A percentile compares a stretch with the other conserved stretches of the same genome.
Conservation (phyloP, 1,140 invertebrate genomes). For the Halotydeus destructor region DNA sequence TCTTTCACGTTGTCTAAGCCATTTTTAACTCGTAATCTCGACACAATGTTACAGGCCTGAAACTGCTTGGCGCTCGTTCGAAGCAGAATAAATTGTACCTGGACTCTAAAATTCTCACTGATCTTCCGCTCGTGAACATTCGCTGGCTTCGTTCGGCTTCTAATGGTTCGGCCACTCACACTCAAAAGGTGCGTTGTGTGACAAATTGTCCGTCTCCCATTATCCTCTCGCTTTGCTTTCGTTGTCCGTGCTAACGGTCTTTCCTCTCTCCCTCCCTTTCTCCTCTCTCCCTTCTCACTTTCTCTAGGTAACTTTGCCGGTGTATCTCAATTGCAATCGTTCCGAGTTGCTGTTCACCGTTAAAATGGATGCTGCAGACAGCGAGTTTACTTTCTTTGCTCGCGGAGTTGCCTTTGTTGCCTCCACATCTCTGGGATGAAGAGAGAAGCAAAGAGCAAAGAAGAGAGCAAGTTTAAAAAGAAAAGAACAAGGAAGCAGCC, state of each 20-base stretch:
- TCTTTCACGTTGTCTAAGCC: neutral
- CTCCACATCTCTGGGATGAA: too few species aligned
- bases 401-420: slow-evolving; percentile 85
- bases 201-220: too few species aligned
- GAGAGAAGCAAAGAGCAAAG: too few species aligned
- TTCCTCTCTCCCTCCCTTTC: too few species aligned
- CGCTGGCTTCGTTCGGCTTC: slow-evolving; percentile 53
- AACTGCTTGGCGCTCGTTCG: slow-evolving; percentile 82
- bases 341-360: slow-evolving; percentile 85
- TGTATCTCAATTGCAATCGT: slow-evolving; percentile 89
- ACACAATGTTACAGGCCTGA: slow-evolving; percentile 38
- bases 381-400: slow-evolving; percentile 81
- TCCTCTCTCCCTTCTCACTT: neutral
- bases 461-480: too few species aligned
- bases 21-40: neutral
- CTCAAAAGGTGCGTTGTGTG: too few species aligned
- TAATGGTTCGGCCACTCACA: too few species aligned
- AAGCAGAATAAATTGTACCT: slow-evolving; percentile 69
- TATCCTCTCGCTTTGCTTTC: too few species aligned
- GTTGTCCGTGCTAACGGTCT: too few species aligned
- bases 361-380: slow-evolving; percentile 66
- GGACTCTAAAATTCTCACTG: slow-evolving; percentile 82
- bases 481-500: too few species aligned
- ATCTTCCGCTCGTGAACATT: slow-evolving; percentile 64
- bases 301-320: slow-evolving; percentile 57